Evolutionary conservation across 2,797 vertebrate genomes (phyloP), one percentile per base, ranked within the genome.

Genomic region (Tangara arthus): DNA sequence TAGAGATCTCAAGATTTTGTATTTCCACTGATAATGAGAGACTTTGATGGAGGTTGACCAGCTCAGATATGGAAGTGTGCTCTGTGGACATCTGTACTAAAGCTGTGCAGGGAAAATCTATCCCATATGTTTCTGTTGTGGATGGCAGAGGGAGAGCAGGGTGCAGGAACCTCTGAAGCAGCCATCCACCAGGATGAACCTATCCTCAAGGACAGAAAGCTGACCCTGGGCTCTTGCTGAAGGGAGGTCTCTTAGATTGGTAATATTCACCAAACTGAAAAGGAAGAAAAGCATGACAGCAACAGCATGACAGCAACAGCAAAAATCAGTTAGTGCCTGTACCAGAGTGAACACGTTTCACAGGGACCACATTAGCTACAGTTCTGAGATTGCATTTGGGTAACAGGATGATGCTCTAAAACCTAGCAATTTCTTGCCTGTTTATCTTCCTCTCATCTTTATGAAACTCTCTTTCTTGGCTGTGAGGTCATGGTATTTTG

Each of bases 261-360:
- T 28, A 49, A 5, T 27, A 34, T 57, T 20, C 0, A 1, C 12
- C 69, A 61, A 90, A 69, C 18, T 57, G 9, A 37, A 91, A 73
- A 53, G 10, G 6, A 52, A 61, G 18, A 44, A 35, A 78, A 12
- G 12, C 35, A 35, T 35, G 35, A 9, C 35, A 35, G 35, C 21
- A 57, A 26, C 69, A 53, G 17, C 20, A 10, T 24, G 42, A 53
- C 12, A 78, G 35, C 15, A 88, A 18, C 21, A 80, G 39, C 9
- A 80, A 71, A 77, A 81, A 24, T 15, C 11, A 68, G 27, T 8
- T 52, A 16, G 8, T 68, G n/a, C 8, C 75, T 82, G 17, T 59
- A 24, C 14, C 56, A 39, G 9, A 32, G 11, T 3, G 2, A 75
- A 7, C 3, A 26, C 0, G 1, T 57, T 83, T 78, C 28, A 81